Evolutionary conservation across 2,888 invertebrate species (phyloP), one percentile per base, ranked within the genome.

Genomic region (Campoplex nolae): DNA sequence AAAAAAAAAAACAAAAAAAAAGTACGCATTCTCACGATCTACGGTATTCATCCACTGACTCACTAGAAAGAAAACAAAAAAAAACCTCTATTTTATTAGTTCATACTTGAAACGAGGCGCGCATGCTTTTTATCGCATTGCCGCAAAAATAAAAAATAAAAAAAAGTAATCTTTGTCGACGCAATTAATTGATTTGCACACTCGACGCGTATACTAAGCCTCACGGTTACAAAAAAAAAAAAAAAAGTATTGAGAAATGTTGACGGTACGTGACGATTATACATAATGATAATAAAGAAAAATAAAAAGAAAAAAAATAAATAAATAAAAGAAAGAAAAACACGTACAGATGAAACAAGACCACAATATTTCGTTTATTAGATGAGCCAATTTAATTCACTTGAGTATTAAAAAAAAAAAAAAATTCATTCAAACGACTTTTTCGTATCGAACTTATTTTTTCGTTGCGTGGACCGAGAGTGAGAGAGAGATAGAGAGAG

Each of bases 361-460:
- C 70, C 82, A 84, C 80, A 85, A 65, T 65, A 77, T 79, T 70
- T 82, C 48, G 67, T 76, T 88, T 81, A 84, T 82, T 88, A 79
- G 78, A 80, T 70, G 81, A 84, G 81, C 71, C 83, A 87, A 88
- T 87, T 78, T 70, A 70, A 75, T 82, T 78, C 65, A 65, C 51
- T 88, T 84, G 71, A 71, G 71, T 70, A 88, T 81, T 81, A 80
- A 87, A 68, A 68, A 87, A 80, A 87, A 68, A 68, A 87, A 81
- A 88, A 87, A 88, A 88, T 38, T 88, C 87, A 90, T 88, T 86
- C 85, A 86, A 88, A 86, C 83, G 65, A 48, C 88, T 89, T 89
- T 68, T 82, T 90, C 86, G 86, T 88, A 75, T 91, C 88, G 89
- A 89, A 91, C 91, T 91, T 91, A 90, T 91, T 92, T 91, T 90